Evolutionary conservation across 2,113 vertebrate genomes (phyloP).

Genomic region (Carassius carassius): DNA sequence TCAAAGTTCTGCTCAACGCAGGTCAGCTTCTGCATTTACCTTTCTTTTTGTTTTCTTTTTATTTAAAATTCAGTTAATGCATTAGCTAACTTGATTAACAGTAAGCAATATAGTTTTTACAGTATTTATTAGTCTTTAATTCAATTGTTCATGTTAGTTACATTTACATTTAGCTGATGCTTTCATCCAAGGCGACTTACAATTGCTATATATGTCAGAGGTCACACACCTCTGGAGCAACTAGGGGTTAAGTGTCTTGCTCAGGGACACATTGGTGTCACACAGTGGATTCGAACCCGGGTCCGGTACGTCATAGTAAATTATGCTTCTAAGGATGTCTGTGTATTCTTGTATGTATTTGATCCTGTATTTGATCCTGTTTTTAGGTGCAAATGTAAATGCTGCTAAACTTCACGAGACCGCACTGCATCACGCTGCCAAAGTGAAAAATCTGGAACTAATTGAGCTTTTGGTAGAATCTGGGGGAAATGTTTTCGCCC

Average conservation of each 20-base stretch:
- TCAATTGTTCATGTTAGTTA: not conserved
- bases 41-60: not conserved
- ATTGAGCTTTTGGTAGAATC: constrained; percentile 90
- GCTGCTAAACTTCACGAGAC: constrained; percentile 93
- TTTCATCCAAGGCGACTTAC: no score
- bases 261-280: no score
- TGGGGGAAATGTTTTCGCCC: constrained; percentile 85
- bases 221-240: no score
- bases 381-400: constrained; percentile 90
- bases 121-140: not conserved
- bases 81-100: not conserved
- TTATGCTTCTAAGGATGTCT: not conserved
- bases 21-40: constrained; percentile 68
- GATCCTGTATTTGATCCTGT: constrained; percentile 3
- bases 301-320: no score
- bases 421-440: constrained; percentile 90
- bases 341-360: not conserved
- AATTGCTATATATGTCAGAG: no score
- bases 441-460: constrained; percentile 79
- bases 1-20: constrained; percentile 84
- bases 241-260: no score
- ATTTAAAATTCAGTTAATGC: not conserved
- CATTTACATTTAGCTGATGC: no score
- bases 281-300: no score
- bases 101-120: not conserved